phyloP scores from a whole-genome alignment of 2,113 vertebrate species.

The Dolichotis patagonum region DNA sequence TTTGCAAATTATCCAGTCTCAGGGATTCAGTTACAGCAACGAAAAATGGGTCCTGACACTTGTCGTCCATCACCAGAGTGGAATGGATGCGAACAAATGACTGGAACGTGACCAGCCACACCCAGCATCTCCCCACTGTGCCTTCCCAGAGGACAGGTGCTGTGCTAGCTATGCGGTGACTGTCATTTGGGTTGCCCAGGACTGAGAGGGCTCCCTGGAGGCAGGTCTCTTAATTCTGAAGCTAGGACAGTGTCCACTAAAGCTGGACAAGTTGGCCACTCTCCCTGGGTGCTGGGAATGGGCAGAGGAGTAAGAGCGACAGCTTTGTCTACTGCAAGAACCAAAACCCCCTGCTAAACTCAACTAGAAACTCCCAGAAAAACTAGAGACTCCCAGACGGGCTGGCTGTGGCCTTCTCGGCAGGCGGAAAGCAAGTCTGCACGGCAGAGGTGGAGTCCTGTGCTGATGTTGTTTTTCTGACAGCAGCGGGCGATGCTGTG shows the following conservation, averaged over 20 bases:
- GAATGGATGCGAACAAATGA: background rate
- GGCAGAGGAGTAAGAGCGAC: background rate
- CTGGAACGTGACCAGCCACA: background rate
- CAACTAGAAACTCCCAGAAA: background rate
- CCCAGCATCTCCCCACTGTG: background rate
- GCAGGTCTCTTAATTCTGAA: background rate
- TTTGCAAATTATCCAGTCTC: background rate
- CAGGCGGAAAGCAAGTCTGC: background rate
- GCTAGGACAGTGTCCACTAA: background rate
- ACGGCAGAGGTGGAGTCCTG: background rate
- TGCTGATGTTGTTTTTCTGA: background rate
- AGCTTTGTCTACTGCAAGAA: background rate
- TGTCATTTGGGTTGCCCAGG: background rate
- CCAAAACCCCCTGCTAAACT: background rate
- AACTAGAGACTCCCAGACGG: background rate
- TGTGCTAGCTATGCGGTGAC: background rate
- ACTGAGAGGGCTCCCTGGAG: background rate
- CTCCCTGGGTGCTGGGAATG: background rate
- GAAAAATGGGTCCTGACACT: background rate
- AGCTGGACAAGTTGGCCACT: background rate
- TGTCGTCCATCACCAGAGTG: background rate
- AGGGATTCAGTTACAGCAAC: background rate
- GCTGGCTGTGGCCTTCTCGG: background rate
- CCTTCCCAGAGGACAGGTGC: background rate
- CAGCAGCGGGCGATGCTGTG: background rate